Evolutionary conservation across 2,113 vertebrate species (phyloP).

Genomic region (Clupea harengus): DNA sequence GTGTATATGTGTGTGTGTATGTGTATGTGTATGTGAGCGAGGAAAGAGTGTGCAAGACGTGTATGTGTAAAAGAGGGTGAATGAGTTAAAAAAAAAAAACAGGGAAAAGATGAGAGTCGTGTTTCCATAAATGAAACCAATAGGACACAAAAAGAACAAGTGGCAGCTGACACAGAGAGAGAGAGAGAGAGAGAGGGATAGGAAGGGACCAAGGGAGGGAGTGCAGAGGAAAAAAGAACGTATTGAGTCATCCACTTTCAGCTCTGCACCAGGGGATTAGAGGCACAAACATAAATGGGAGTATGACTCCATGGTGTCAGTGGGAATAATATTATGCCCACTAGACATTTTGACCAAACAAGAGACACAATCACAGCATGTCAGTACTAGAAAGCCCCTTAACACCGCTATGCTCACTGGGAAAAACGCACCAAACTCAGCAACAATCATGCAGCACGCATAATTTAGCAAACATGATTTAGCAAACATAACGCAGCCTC

Average conservation of each 20-base stretch:
- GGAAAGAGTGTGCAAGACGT: slow-evolving; percentile 28
- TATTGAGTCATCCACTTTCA: slow-evolving; percentile 17
- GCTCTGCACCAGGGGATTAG: slow-evolving; percentile 30
- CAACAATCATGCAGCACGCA: slow-evolving; percentile 13
- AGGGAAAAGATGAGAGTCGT: slow-evolving; percentile 3
- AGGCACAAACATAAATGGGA: slow-evolving; percentile 38
- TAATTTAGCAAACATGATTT: slow-evolving; percentile 60
- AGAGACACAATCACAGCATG: neutral
- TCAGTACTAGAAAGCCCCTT: slow-evolving; percentile 42
- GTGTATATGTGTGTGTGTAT: slow-evolving; percentile 17
- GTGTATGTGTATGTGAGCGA: slow-evolving; percentile 4
- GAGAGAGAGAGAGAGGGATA: neutral
- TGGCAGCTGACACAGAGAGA: neutral
- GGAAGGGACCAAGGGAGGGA: neutral
- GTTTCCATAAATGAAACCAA: neutral
- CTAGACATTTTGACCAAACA: slow-evolving; percentile 17
- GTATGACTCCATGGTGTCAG: slow-evolving; percentile 18
- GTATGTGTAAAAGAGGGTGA: neutral
- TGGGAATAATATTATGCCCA: neutral
- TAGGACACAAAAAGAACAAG: neutral
- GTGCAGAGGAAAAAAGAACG: slow-evolving; percentile 27
- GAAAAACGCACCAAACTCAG: neutral
- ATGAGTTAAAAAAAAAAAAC: slow-evolving; percentile 16
- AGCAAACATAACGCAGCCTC: slow-evolving; percentile 63
- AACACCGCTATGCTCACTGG: slow-evolving; percentile 39